These are phyloP conservation scores for Julus scandinavius DNA, from an alignment of 2,888 invertebrate species.

Conservation along the genomic window DNA sequence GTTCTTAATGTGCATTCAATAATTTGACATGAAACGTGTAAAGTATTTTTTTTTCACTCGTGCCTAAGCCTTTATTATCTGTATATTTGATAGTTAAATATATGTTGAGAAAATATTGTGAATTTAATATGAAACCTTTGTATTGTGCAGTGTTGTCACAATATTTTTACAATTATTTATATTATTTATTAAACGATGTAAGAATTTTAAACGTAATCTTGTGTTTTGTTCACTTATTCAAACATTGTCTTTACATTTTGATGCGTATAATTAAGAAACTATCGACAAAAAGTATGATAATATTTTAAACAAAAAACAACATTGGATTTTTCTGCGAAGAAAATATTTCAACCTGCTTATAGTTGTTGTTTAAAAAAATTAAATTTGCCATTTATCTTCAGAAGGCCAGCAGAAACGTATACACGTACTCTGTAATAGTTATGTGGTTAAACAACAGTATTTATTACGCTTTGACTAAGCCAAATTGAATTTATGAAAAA, in stretches of 20 bases:
- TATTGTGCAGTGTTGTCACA: conserved; percentile 36
- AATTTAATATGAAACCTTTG: conserved; percentile 44
- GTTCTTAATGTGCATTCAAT: conserved; percentile 35
- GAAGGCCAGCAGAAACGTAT: too few species aligned
- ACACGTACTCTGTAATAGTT: too few species aligned
- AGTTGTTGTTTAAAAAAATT: too few species aligned
- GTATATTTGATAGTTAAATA: conserved; percentile 47
- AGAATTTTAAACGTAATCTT: neutral
- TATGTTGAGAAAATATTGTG: conserved; percentile 39
- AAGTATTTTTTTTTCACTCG: conserved; percentile 46
- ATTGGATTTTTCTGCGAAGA: too few species aligned
- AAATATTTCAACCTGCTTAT: too few species aligned
- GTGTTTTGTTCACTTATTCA: neutral
- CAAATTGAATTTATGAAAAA: too few species aligned
- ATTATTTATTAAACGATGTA: conserved; percentile 50
- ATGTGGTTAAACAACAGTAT: too few species aligned
- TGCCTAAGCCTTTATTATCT: conserved; percentile 39
- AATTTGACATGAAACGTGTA: conserved; percentile 1
- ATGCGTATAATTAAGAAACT: too few species aligned
- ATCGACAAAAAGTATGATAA: too few species aligned
- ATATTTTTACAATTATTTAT: conserved; percentile 51
- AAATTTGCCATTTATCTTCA: too few species aligned
- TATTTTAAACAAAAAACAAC: too few species aligned
- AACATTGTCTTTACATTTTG: neutral
- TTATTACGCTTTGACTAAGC: too few species aligned